Conservation (phyloP, 2,888 invertebrate species). For the Sinelater perroti region DNA sequence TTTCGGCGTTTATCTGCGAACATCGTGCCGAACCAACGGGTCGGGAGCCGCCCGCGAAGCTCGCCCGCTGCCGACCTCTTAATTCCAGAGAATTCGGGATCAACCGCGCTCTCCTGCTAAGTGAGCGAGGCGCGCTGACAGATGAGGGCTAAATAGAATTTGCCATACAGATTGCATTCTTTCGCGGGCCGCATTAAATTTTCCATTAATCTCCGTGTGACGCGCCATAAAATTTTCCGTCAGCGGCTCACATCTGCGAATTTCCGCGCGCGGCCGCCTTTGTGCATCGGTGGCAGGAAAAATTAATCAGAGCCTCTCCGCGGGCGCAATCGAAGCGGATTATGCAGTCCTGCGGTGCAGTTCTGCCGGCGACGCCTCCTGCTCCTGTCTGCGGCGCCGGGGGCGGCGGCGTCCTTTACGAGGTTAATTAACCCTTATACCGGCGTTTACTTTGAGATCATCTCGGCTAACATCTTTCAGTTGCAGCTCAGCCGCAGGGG, state of each 20-base stretch:
- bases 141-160: conserved; percentile 17
- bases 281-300: not conserved
- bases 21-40: not conserved
- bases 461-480: conserved; percentile 30
- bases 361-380: conserved; percentile 8
- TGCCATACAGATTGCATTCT: conserved; percentile 10
- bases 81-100: conserved; percentile 8
- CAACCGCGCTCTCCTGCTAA: not conserved
- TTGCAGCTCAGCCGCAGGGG: conserved; percentile 21
- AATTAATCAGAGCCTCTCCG: conserved; percentile 7
- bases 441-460: conserved; percentile 35
- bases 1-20: not conserved
- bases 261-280: no score
- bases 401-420: conserved; percentile 14
- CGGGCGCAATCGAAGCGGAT: not conserved
- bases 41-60: no score
- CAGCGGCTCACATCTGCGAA: not conserved
- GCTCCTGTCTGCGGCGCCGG: conserved; percentile 18
- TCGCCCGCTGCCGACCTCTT: conserved; percentile 7
- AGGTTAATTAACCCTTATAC: conserved; percentile 29
- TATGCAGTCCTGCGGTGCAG: conserved; percentile 12
- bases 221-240: conserved; percentile 6
- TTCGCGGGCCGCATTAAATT: not conserved
- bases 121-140: conserved; percentile 2
- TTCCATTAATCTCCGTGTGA: conserved; percentile 3